phyloP scores from a whole-genome alignment of 2,888 invertebrate genomes.

The Drosophila niveifrons region DNA sequence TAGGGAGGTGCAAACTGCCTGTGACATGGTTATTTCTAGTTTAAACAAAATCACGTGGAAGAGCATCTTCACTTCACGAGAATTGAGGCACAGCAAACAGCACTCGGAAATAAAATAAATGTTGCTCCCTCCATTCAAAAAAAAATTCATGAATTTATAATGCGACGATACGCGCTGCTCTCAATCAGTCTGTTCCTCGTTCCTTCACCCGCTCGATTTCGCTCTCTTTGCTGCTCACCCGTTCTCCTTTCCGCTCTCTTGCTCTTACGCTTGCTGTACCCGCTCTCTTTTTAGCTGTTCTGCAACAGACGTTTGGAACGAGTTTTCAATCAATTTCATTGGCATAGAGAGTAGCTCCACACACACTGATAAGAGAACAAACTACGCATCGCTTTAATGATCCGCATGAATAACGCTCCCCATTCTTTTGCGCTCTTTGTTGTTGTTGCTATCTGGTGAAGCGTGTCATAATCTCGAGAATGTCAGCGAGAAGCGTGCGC shows the following conservation, averaged over 20 bases:
- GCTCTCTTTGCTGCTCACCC: too few relatives aligned
- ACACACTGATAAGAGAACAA: conserved; percentile 40
- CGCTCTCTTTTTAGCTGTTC: conserved; percentile 3
- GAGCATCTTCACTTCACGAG: not conserved
- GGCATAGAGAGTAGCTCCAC: conserved; percentile 38
- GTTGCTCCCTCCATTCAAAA: conserved; percentile 39
- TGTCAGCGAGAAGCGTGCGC: conserved; percentile 35
- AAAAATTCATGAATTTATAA: conserved; percentile 3
- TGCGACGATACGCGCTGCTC: conserved; percentile 11
- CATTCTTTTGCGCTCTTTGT: not conserved
- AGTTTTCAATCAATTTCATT: conserved; percentile 58
- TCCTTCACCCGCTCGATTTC: too few relatives aligned
- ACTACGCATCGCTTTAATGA: conserved; percentile 55
- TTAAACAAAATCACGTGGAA: conserved; percentile 43
- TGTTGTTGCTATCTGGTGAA: conserved; percentile 40
- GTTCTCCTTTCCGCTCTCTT: not conserved
- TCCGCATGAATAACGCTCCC: conserved; percentile 13
- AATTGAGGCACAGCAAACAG: conserved; percentile 23
- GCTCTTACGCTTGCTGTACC: too few relatives aligned
- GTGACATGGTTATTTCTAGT: conserved; percentile 61
- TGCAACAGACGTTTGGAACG: conserved; percentile 27
- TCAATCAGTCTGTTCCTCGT: not conserved
- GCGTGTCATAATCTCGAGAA: conserved; percentile 64
- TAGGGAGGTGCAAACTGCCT: conserved; percentile 28
- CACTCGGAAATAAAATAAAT: conserved; percentile 29